Evolutionary conservation across 92 coral and sea anemone genomes (phyloP).

Genomic region (Nematostella vectensis): DNA sequence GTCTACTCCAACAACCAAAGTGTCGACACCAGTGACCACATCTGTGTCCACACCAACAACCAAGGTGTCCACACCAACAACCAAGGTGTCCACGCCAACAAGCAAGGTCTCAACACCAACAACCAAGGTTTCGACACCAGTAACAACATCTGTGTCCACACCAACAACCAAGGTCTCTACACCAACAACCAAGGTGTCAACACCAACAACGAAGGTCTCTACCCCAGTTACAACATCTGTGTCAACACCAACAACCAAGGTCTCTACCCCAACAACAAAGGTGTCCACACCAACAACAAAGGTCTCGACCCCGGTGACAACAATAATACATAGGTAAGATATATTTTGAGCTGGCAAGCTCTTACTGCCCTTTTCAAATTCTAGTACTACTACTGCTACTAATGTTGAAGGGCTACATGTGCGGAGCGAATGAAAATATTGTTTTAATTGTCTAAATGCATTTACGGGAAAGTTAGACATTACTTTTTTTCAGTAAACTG

Average conservation of each 20-base stretch:
- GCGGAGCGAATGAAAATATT: no score
- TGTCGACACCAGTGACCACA: neutral
- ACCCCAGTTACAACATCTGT: neutral
- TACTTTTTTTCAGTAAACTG: no score
- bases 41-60: neutral
- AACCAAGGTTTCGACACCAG: slow-evolving; percentile 3
- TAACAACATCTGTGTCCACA: neutral
- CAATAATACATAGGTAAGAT: neutral
- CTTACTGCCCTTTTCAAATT: neutral
- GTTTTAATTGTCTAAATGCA: no score
- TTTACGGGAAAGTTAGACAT: no score
- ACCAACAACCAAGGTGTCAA: neutral
- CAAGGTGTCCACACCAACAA: neutral
- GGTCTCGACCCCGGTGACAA: neutral
- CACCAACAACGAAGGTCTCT: neutral
- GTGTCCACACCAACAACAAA: slow-evolving; percentile 4
- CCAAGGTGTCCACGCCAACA: slow-evolving; percentile 1
- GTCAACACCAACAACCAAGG: slow-evolving; percentile 17
- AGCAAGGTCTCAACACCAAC: neutral
- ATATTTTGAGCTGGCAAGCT: neutral
- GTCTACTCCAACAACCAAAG: neutral
- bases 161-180: slow-evolving; percentile 4
- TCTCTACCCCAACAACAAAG: slow-evolving; percentile 21
- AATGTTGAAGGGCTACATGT: no score
- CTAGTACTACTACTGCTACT: neutral